Evolutionary conservation across 1,140 invertebrate species (phyloP).

Genomic region (Drosophila micromelanica): DNA sequence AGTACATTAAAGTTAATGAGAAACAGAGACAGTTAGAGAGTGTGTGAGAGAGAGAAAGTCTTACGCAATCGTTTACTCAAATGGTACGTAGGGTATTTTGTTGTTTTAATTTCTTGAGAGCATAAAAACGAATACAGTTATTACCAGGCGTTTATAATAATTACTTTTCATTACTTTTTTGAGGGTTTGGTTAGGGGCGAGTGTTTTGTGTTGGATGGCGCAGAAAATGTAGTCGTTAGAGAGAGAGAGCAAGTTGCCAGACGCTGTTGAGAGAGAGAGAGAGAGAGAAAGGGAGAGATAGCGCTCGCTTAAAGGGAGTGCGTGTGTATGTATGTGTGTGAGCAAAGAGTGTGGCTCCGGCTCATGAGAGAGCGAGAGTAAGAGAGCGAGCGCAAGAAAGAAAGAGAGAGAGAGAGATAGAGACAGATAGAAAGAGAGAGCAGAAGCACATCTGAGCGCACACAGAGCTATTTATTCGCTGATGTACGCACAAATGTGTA

Average conservation of each 20-base stretch:
- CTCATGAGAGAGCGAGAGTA: conserved; percentile 1
- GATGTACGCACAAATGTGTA: conserved; percentile 1
- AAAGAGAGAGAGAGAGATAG: background rate
- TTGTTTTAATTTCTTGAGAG: conserved; percentile 9
- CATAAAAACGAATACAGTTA: conserved; percentile 40
- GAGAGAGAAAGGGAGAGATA: background rate
- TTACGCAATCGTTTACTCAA: conserved; percentile 47
- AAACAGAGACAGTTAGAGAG: background rate
- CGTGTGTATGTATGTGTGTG: background rate
- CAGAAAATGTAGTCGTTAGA: conserved; percentile 3
- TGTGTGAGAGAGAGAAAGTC: conserved; percentile 18
- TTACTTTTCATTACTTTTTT: conserved; percentile 17
- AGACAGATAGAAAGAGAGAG: conserved; percentile 7
- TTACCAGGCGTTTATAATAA: conserved; percentile 24
- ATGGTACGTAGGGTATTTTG: conserved; percentile 23
- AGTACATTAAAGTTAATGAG: conserved; percentile 17
- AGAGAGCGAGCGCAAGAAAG: conserved; percentile 1
- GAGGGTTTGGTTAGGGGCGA: conserved; percentile 12
- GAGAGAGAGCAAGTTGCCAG: background rate
- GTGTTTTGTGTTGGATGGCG: conserved; percentile 4
- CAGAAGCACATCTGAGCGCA: conserved; percentile 2
- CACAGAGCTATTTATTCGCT: conserved; percentile 3
- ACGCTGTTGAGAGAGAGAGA: background rate
- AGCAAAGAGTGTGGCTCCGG: background rate
- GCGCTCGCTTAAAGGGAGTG: background rate